Base-by-base conservation (phyloP, 2,797 vertebrate genomes). In the Arrhamphus sclerolepis region DNA sequence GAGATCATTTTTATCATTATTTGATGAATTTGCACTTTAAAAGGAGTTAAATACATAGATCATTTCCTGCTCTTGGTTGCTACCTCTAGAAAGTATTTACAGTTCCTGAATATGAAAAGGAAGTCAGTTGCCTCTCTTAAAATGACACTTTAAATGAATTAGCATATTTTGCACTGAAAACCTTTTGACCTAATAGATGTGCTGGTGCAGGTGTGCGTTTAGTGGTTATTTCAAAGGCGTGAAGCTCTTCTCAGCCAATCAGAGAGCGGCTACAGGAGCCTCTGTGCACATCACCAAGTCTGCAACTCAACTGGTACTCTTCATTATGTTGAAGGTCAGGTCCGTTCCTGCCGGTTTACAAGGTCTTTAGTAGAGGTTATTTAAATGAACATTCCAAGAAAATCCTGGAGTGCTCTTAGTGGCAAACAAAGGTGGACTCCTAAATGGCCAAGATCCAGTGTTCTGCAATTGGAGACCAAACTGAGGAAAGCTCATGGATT, bases 201-300 rank as follows among this genome's bases (percentile, higher is more conserved):
- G 52, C 19, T 59, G 74, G 76, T 69, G 84, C 87, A 89, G 82
- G 85, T 89, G 87, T 52, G 70, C 64, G 7, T 68, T 67, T 52
- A 69, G 46, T 56, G 50, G 56, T 16, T 14, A 18, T 41, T 51
- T 68, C 71, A 75, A 61, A 16, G 21, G 51, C 73, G 69, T 42
- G 22, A 17, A 62, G 66, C 38, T 28, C 46, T 9, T 40, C 52
- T 55, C 34, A 54, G 69, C 77, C 78, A 75, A 70, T 70, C 61
- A 40, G 56, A 66, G 56, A 14, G 34, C 52, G 40, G 58, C 29
- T 39, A 70, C 42, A 20, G 50, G 52, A 53, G 60, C 48, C 44
- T 52, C 42, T 44, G 55, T 47, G 77, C 61, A 20, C 65, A 28
- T 67, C 66, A 75, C 70, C 63, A 75, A 78, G 70, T 49, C 54